Conservation (phyloP, 2,113 vertebrate genomes). For the Mohoua ochrocephala region DNA sequence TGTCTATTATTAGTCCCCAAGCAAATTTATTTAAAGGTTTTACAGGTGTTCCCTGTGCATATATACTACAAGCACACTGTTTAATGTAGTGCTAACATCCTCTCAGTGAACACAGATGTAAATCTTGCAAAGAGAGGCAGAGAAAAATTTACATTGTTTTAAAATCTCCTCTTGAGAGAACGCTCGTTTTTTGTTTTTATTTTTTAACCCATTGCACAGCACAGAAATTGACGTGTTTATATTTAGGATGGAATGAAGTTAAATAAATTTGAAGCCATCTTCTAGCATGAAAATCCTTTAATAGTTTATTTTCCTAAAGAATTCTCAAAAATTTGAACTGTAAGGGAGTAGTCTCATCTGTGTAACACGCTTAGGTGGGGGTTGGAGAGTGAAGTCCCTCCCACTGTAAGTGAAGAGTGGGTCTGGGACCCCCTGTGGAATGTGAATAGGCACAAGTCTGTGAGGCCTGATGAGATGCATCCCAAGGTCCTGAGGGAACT, state of each 20-base stretch:
- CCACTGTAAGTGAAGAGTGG: neutral
- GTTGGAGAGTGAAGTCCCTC: neutral
- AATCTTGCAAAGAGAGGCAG: neutral
- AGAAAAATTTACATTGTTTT: neutral
- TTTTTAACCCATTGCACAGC: neutral
- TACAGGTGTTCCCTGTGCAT: neutral
- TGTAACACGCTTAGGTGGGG: neutral
- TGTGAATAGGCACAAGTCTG: neutral
- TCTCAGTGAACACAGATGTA: neutral
- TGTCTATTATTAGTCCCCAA: neutral
- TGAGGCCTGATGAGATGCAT: neutral
- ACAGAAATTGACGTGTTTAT: neutral
- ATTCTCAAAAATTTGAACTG: neutral
- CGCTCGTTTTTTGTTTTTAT: rapidly evolving
- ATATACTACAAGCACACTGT: neutral
- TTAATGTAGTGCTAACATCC: neutral
- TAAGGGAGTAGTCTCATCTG: neutral
- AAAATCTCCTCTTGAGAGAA: neutral
- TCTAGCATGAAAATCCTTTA: neutral
- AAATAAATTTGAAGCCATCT: neutral
- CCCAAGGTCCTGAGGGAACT: neutral
- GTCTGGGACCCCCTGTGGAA: neutral
- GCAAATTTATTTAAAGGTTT: neutral
- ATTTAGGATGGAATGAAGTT: neutral
- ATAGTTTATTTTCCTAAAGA: neutral